Percentiles rank a stretch among this genome's conserved stretches.
Conservation (phyloP, 1,140 invertebrate species). For the Papilio machaon region DNA sequence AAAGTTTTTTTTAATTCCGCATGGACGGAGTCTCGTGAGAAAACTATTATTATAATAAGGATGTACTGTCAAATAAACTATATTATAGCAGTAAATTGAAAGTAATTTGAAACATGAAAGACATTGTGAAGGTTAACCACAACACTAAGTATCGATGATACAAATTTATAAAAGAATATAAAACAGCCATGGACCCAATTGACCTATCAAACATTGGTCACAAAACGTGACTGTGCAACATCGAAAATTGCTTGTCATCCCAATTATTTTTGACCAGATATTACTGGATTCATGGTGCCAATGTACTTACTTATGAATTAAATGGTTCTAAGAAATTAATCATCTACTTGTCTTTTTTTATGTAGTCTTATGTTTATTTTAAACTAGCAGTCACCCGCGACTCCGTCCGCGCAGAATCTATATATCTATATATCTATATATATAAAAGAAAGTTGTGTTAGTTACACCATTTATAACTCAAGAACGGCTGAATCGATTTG, state of each 20-base stretch:
- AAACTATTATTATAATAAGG: too few relatives aligned
- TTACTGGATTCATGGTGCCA: background rate
- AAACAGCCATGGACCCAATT: constrained; percentile 18
- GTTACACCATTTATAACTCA: too few relatives aligned
- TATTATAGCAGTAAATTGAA: too few relatives aligned
- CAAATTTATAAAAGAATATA: background rate
- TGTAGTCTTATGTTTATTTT: background rate
- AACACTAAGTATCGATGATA: background rate
- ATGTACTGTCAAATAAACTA: too few relatives aligned
- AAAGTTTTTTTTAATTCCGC: too few relatives aligned
- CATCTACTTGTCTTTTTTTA: background rate
- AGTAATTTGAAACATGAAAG: background rate
- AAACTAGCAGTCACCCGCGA: background rate
- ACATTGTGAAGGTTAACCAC: background rate
- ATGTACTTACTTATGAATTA: background rate
- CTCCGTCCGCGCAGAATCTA: too few relatives aligned
- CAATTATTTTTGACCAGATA: constrained; percentile 14
- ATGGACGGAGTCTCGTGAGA: too few relatives aligned
- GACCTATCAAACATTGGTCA: constrained; percentile 12
- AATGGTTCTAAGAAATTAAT: background rate
- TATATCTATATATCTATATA: too few relatives aligned
- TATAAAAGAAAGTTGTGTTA: too few relatives aligned
- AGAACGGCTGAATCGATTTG: too few relatives aligned
- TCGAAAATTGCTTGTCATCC: background rate
- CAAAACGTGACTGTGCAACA: background rate